Percentiles rank a stretch among this genome's conserved stretches.
These are phyloP conservation scores for Nyleta sp. DNA, from an alignment of 2,888 invertebrate species.

Conservation along the genomic window DNA sequence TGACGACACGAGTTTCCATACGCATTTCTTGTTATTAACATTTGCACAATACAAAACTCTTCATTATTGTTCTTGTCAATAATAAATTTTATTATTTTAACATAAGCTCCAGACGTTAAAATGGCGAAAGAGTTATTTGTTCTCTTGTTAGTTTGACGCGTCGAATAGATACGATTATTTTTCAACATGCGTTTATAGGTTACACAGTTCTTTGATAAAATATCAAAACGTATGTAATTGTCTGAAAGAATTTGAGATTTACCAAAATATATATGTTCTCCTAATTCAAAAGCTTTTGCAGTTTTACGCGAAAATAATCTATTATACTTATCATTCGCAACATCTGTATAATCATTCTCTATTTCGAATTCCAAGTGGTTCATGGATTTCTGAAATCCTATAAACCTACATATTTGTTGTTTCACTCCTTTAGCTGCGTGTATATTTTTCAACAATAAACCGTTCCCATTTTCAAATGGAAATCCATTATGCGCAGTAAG, in stretches of 20 bases:
- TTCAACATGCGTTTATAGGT: slow-evolving; percentile 8
- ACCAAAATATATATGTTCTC: slow-evolving; percentile 17
- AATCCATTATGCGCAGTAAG: slow-evolving; percentile 7
- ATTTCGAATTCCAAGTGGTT: background rate
- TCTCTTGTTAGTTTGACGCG: slow-evolving; percentile 9
- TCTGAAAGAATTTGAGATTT: background rate
- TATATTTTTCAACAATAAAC: background rate
- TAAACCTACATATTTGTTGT: slow-evolving; percentile 7
- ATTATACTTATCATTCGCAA: background rate
- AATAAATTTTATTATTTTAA: slow-evolving; percentile 4
- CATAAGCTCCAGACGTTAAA: slow-evolving; percentile 4
- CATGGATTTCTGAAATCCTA: background rate
- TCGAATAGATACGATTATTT: slow-evolving; percentile 5
- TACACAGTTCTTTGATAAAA: slow-evolving; percentile 6
- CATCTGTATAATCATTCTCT: background rate
- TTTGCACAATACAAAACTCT: background rate
- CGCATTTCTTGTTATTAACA: background rate
- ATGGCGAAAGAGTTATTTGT: slow-evolving; percentile 20
- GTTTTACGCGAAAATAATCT: background rate
- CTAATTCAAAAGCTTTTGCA: slow-evolving; percentile 2
- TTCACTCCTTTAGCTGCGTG: slow-evolving; percentile 15
- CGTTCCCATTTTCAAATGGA: slow-evolving; percentile 16
- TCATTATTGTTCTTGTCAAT: background rate
- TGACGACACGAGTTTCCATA: too few relatives aligned
- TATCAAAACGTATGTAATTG: background rate